phyloP scores from a whole-genome alignment of 1,140 invertebrate species.

The Sinella curviseta region DNA sequence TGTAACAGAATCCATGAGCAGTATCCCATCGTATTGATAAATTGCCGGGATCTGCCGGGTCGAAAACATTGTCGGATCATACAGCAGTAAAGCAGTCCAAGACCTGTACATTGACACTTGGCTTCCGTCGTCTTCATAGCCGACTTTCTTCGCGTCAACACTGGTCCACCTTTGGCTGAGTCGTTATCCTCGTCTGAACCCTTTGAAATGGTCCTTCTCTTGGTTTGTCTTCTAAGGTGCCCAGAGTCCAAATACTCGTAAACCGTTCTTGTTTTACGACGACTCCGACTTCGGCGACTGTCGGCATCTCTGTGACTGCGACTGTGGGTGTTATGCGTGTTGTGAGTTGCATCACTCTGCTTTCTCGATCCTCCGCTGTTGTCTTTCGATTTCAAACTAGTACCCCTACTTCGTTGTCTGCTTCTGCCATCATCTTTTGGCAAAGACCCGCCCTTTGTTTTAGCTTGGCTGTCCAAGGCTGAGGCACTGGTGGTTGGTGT shows the following conservation, averaged over 20 bases:
- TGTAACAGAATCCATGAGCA: neutral
- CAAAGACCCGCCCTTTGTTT: neutral
- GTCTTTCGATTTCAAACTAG: too few relatives aligned
- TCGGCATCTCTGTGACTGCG: too few relatives aligned
- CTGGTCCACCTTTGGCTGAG: neutral
- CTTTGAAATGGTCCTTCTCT: neutral
- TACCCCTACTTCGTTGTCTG: too few relatives aligned
- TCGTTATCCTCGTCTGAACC: neutral
- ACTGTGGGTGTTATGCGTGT: neutral
- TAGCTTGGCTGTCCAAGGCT: too few relatives aligned
- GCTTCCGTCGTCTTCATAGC: neutral
- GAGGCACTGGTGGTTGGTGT: too few relatives aligned
- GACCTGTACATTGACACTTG: too few relatives aligned
- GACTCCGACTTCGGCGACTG: too few relatives aligned
- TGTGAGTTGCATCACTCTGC: neutral
- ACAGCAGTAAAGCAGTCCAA: too few relatives aligned
- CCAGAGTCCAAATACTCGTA: too few relatives aligned
- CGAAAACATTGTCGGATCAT: neutral
- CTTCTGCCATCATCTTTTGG: too few relatives aligned
- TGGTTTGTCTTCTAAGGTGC: neutral
- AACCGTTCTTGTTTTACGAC: too few relatives aligned
- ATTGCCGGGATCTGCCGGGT: neutral
- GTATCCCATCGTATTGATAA: neutral
- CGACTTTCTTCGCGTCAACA: neutral
- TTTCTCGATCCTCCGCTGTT: too few relatives aligned